Base-by-base conservation (phyloP, 2,797 vertebrate genomes). In the Danio aesculapii region DNA sequence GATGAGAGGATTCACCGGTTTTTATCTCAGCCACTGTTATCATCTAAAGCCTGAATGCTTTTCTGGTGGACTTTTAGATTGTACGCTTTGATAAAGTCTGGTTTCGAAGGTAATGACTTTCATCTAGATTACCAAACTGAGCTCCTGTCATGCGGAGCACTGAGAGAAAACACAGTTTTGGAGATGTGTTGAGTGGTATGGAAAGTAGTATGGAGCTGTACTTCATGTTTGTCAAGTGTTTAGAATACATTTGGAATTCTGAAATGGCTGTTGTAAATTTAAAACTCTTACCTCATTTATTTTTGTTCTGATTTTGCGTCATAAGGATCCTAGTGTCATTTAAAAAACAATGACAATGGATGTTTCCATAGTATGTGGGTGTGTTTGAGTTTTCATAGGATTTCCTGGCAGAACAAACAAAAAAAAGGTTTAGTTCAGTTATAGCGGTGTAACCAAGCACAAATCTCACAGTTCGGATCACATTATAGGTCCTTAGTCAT, bases 251-350 rank as follows among this genome's bases (percentile, higher is more conserved):
- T 81, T 44, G 77, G 84, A 87, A 86, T 55, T 84, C 46, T 84
- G 80, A 87, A 82, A 85, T 53, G 53, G 77, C 50, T 79, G 14
- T 49, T 67, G 71, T 43, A 46, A 47, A 82, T 88, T 86, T 74
- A 86, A 77, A 89, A 84, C 85, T 72, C 30, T 93, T 90, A 92
- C 89, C 89, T 92, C 90, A 90, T 55, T 79, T 14, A 17, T 72
- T 84, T 84, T 67, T 50, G 58, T 82, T 58, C 61, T 8, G 16
- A 62, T 55, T 21, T 47, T 74, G 41, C 78, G 47, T 63, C 73
- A 39, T 57, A 49, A 21, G 13, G 46, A 63, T 1, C 0, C 19
- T 49, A 41, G 19, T 58, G 62, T 14, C 43, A 16, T 73, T 5
- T 19, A 8, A 6, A 8, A 67, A 46, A 58, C 30, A 21, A 50